Evolutionary conservation across 2,888 invertebrate species (phyloP).

Genomic region (Mesopsocus fuscifrons): DNA sequence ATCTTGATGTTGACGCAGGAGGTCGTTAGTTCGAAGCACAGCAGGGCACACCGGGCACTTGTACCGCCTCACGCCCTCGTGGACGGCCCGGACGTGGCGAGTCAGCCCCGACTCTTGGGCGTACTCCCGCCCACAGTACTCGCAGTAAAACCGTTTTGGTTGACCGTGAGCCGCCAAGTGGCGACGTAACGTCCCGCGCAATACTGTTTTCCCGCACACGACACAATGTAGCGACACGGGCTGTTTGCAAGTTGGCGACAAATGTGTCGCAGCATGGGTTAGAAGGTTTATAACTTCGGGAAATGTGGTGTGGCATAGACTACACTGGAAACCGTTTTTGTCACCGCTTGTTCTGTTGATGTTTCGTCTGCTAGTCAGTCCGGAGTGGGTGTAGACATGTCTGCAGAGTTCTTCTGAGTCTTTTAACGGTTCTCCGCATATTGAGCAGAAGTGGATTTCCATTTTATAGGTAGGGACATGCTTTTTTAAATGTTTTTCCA

Average conservation of each 20-base stretch:
- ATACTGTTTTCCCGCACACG: slow-evolving; percentile 2
- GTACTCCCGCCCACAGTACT: slow-evolving; percentile 8
- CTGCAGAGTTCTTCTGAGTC: background rate
- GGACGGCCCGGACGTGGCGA: background rate
- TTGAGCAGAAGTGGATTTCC: background rate
- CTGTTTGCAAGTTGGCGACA: too few species aligned
- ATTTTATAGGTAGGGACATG: background rate
- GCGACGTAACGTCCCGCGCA: background rate
- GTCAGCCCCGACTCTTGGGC: slow-evolving; percentile 5
- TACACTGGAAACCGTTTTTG: too few species aligned
- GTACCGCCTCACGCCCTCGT: slow-evolving; percentile 1
- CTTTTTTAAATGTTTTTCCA: background rate
- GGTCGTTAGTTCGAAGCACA: background rate
- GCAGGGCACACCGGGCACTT: slow-evolving; percentile 5
- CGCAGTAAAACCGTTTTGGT: slow-evolving; percentile 3
- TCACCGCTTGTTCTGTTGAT: too few species aligned
- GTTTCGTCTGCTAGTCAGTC: too few species aligned
- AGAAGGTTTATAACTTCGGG: too few species aligned
- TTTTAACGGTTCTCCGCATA: background rate
- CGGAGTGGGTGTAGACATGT: background rate
- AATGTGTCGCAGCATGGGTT: too few species aligned
- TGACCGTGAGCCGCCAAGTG: background rate
- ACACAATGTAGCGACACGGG: background rate
- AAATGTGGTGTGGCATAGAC: too few species aligned
- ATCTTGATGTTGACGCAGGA: slow-evolving; percentile 1